Conservation (phyloP, 2,113 vertebrate species). For the Drymodes brunneopygia region DNA sequence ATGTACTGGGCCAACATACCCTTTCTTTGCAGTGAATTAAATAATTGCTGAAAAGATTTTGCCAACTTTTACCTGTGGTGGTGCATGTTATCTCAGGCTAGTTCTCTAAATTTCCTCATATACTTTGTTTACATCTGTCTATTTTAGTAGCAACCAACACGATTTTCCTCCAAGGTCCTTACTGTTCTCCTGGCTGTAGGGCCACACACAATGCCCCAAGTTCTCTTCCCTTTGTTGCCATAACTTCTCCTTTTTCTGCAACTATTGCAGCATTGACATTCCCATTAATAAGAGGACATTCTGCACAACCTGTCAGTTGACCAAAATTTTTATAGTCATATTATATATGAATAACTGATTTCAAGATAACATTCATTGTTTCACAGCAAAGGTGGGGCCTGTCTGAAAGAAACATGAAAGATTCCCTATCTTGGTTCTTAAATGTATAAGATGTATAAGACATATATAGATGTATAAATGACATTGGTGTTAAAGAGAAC, state of each 20-base stretch:
- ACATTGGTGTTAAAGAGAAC: background rate
- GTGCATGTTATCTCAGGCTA: background rate
- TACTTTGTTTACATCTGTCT: background rate
- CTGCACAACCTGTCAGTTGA: background rate
- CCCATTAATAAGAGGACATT: background rate
- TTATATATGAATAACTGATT: background rate
- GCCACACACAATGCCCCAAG: background rate
- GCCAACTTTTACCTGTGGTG: background rate
- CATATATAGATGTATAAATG: background rate
- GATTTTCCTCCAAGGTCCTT: background rate
- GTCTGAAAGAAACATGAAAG: background rate
- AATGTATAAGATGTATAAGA: background rate
- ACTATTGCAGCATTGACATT: background rate
- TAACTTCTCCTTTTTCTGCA: background rate
- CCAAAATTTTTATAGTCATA: background rate
- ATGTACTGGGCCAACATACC: background rate
- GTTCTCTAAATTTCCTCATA: background rate
- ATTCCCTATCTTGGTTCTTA: background rate
- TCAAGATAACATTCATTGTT: background rate
- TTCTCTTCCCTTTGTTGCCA: background rate
- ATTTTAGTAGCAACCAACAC: background rate
- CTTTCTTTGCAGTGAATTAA: background rate
- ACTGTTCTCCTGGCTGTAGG: background rate
- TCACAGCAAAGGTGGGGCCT: background rate
- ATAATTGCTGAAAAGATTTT: background rate